Conservation (phyloP, 2,113 vertebrate genomes). For the Geococcyx californianus region DNA sequence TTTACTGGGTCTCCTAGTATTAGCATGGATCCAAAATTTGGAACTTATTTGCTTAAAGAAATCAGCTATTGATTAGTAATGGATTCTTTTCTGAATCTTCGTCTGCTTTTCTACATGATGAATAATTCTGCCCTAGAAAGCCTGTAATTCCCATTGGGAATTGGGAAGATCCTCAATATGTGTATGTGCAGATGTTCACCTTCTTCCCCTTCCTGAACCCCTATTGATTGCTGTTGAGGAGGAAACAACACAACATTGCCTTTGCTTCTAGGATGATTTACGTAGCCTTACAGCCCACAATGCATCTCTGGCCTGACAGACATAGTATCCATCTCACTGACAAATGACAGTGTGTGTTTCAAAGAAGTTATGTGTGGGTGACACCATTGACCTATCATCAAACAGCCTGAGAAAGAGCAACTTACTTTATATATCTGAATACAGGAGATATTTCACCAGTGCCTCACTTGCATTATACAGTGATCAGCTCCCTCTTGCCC, state of each 20-base stretch:
- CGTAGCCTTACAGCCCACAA: not conserved
- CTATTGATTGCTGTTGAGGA: not conserved
- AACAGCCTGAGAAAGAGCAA: not conserved
- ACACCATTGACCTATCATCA: not conserved
- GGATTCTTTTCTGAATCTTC: not conserved
- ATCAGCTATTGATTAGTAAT: slow-evolving; percentile 49
- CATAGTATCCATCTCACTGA: not conserved
- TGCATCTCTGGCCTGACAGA: not conserved
- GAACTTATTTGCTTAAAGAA: slow-evolving; percentile 46
- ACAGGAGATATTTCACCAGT: not conserved
- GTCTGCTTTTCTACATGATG: not conserved
- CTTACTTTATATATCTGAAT: not conserved
- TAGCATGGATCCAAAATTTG: slow-evolving; percentile 38
- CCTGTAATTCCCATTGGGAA: not conserved
- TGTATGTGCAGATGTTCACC: not conserved
- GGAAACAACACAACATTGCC: not conserved
- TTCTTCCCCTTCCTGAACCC: not conserved
- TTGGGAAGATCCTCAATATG: not conserved
- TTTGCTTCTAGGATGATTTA: not conserved
- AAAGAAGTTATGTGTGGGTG: not conserved
- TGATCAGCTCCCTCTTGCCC: not conserved
- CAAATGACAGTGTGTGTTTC: not conserved
- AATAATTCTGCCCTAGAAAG: not conserved
- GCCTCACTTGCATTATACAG: not conserved
- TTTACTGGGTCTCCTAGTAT: not conserved